A percentile compares a stretch with the other conserved stretches of the same genome.
These are phyloP conservation scores for Frankliniella intonsa DNA, from an alignment of 2,888 invertebrate species.

Conservation along the genomic window DNA sequence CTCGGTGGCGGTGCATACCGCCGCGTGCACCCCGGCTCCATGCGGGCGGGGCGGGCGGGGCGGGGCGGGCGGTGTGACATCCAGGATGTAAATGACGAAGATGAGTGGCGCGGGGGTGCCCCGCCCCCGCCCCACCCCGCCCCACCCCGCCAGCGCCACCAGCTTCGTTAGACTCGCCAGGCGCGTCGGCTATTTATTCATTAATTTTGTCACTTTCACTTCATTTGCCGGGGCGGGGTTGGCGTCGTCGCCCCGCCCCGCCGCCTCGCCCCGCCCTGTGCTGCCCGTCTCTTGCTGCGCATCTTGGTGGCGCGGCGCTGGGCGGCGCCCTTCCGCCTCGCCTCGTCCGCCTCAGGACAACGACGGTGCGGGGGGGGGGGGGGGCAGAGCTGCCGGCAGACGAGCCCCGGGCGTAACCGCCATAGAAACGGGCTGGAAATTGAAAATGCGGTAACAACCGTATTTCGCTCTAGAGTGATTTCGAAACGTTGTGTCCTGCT, in stretches of 20 bases:
- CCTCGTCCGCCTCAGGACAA: no score
- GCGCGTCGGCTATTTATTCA: background rate
- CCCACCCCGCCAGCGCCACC: background rate
- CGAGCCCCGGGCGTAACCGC: no score
- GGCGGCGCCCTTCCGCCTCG: no score
- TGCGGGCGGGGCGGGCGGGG: background rate
- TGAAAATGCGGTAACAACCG: no score
- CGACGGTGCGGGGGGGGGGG: no score
- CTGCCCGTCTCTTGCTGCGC: background rate
- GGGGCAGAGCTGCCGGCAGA: no score
- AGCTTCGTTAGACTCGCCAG: background rate
- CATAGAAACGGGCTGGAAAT: no score
- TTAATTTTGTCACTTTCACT: conserved; percentile 19
- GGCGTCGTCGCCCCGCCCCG: background rate
- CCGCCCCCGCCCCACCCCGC: background rate
- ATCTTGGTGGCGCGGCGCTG: background rate
- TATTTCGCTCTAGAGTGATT: no score
- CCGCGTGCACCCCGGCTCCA: background rate
- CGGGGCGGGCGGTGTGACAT: background rate
- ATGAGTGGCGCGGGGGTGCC: background rate
- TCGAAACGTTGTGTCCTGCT: no score
- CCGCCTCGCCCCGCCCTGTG: background rate
- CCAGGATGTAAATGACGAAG: background rate
- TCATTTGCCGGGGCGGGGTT: background rate
- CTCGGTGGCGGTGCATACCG: no score